Percentiles rank a stretch among this genome's conserved stretches.
Evolutionary conservation across 2,888 invertebrate genomes (phyloP).

Genomic region (Synergus umbraculus): DNA sequence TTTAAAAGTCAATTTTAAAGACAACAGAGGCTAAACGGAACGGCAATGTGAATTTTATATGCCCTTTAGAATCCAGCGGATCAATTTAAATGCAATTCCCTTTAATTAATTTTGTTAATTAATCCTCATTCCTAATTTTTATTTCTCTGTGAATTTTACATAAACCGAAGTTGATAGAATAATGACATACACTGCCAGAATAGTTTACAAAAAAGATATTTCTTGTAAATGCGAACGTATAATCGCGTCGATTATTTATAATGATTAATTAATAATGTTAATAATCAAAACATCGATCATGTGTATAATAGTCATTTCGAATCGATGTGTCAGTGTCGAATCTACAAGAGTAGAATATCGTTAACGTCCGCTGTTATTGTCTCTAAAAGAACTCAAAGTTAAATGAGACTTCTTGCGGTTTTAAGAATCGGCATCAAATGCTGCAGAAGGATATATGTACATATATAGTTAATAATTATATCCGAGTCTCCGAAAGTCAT

Average conservation of each 20-base stretch:
- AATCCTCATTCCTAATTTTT: background rate
- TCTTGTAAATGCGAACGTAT: slow-evolving; percentile 20
- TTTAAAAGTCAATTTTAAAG: no score
- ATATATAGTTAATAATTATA: slow-evolving; percentile 37
- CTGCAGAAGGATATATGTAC: slow-evolving; percentile 10
- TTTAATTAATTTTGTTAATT: background rate
- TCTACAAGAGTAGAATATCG: background rate
- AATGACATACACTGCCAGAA: slow-evolving; percentile 10
- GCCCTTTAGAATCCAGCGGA: no score
- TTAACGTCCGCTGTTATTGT: slow-evolving; percentile 4
- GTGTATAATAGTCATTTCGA: slow-evolving; percentile 38
- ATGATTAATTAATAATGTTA: slow-evolving; percentile 26
- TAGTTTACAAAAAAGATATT: slow-evolving; percentile 19
- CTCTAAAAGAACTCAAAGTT: background rate
- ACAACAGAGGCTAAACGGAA: no score
- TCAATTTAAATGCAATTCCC: no score
- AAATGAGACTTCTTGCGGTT: background rate
- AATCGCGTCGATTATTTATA: slow-evolving; percentile 17
- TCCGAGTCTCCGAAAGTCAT: slow-evolving; percentile 19
- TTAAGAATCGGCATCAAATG: slow-evolving; percentile 16
- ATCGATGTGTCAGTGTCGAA: slow-evolving; percentile 5
- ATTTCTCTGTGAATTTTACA: background rate
- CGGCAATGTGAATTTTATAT: no score
- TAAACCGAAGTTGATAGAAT: background rate
- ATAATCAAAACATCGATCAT: slow-evolving; percentile 34